phyloP scores from a whole-genome alignment of 1,140 invertebrate species.

The Vanessa tameamea region DNA sequence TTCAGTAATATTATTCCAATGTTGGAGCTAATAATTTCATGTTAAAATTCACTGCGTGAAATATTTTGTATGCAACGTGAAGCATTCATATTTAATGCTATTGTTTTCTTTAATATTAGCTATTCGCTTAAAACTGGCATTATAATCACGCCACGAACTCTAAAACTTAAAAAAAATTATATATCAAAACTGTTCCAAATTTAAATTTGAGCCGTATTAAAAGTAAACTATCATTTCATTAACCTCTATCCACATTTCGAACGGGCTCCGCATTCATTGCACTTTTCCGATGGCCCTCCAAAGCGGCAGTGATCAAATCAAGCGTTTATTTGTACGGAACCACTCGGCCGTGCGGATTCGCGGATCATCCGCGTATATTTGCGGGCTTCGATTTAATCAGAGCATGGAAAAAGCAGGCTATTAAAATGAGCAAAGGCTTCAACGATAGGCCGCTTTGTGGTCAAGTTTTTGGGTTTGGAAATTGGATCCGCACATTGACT shows the following conservation, averaged over 20 bases:
- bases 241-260: constrained; percentile 34
- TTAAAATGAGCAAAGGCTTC: constrained; percentile 38
- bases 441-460: constrained; percentile 29
- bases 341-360: constrained; percentile 45
- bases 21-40: too few relatives aligned
- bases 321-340: constrained; percentile 43
- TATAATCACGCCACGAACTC: background rate
- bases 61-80: too few relatives aligned
- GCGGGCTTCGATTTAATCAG: constrained; percentile 46
- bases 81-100: too few relatives aligned
- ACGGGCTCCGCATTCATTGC: constrained; percentile 29
- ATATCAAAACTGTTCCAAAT: background rate
- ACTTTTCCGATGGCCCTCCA: constrained; percentile 38
- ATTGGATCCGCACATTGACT: constrained; percentile 17
- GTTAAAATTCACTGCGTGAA: too few relatives aligned
- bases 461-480: constrained; percentile 27
- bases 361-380: constrained; percentile 48
- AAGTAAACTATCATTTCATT: constrained; percentile 40
- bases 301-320: constrained; percentile 46
- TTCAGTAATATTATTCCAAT: too few relatives aligned
- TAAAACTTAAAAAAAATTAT: background rate
- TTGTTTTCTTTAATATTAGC: too few relatives aligned
- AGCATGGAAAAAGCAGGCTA: constrained; percentile 37
- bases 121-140: too few relatives aligned
- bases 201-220: background rate